Percentiles rank a stretch among this genome's conserved stretches.
Evolutionary conservation across 2,113 vertebrate species (phyloP).

Genomic region (Apodemus sylvaticus): DNA sequence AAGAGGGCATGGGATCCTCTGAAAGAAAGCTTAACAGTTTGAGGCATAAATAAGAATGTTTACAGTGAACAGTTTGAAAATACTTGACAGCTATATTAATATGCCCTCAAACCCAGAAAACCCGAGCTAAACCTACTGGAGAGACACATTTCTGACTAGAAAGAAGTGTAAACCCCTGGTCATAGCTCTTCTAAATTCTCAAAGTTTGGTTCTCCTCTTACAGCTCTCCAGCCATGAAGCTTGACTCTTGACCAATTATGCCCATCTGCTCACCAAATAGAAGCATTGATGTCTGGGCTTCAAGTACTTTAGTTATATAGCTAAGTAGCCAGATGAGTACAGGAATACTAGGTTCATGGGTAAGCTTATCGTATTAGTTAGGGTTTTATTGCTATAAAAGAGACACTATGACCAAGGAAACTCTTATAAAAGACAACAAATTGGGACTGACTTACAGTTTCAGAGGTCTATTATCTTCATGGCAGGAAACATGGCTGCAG

Average conservation of each 20-base stretch:
- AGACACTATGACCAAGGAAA: background rate
- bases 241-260: background rate
- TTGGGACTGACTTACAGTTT: too few relatives aligned
- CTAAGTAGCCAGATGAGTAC: background rate
- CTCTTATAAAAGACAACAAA: too few relatives aligned
- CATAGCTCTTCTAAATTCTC: background rate
- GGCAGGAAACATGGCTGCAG: background rate
- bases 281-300: background rate
- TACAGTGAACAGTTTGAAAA: background rate
- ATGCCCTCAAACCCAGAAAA: background rate
- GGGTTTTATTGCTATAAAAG: too few relatives aligned
- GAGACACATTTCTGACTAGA: background rate
- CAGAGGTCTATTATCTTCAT: too few relatives aligned
- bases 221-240: background rate
- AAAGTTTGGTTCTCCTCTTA: background rate
- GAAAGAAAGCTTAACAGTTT: background rate
- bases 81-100: background rate
- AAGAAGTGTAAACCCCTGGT: background rate
- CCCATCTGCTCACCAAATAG: background rate
- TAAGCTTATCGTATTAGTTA: background rate
- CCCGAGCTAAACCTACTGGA: background rate
- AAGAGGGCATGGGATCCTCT: background rate
- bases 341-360: background rate
- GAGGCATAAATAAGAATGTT: background rate
- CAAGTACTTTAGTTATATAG: background rate